Base-by-base conservation (phyloP, 2,113 vertebrate species). In the Mugil cephalus region DNA sequence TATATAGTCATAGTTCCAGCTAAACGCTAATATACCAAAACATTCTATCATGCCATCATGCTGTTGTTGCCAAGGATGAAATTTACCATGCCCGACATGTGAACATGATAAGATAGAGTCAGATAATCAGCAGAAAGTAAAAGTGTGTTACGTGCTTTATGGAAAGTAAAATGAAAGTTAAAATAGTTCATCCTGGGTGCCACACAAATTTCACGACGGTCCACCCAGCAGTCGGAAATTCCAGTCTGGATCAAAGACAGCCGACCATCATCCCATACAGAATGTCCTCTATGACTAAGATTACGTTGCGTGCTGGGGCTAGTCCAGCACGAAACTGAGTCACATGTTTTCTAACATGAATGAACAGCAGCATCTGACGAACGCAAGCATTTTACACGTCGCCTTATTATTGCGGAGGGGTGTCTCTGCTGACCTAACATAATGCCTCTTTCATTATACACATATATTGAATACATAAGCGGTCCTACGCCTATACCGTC, bases 381-480 rank as follows among this genome's bases (percentile, higher is more conserved):
- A 78, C 0, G 3, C 56, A 2, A 72, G 68, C 53, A 48, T 53
- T 69, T 80, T 39, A 56, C 47, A 65, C 15, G 7, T 7, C 0
- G 30, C 64, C 77, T 80, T 68, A 80, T 87, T 85, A 80, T 80
- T 60, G 62, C 48, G 67, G 46, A 76, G 35, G 30, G 55, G 13
- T 43, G 48, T 80, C 67, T 70, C 48, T 71, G 82, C 76, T 79
- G 84, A 86, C 73, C 80, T 65, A 59, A 77, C 42, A 72, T 78
- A 83, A 88, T 55, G 54, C 66, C 43, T 43, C 55, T 52, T 75
- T 74, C 50, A 77, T 85, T 62, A 74, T 68, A 69, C 64, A 42
- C 53, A 59, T 69, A 65, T 63, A 79, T 52, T 80, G 50, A 77
- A 83, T 81, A 76, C 87, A 66, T 63, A 82, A 83, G 80, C 40